Evolutionary conservation across 2,888 invertebrate genomes (phyloP), one percentile per base, ranked within the genome.

Genomic region (Lasioglossum malachurum): DNA sequence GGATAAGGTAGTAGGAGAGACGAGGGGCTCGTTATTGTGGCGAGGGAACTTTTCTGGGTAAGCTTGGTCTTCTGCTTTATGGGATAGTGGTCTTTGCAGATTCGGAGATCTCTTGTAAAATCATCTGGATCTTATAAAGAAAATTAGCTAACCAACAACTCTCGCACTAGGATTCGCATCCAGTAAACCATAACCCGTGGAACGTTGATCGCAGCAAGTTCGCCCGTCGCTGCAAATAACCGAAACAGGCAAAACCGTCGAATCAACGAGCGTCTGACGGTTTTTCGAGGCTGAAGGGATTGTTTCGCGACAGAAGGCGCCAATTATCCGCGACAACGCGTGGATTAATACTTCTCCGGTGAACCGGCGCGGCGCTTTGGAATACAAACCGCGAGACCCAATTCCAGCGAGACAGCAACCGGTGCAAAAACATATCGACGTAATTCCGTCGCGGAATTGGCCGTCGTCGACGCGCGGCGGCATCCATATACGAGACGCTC

Each of bases 381-480:
- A 46, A 72, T 44, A 72, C 27, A 7, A 44, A 44, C 72, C 72
- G 27, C 72, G 44, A n/a, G 41, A 72, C n/a, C 41, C 60, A 60
- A 60, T n/a, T 19, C 31, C 72, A 16, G 8, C 16, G 5, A 4
- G 46, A 19, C 19, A 23, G 14, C 46, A 14, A 44, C n/a, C 49
- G 14, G 35, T 2, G 67, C 38, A 35, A 75, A 75, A 75, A 64
- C 35, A 8, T 10, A n/a, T 23, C 64, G 69, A 69, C 49, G 77
- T 67, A 38, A 69, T 49, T 77, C 31, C 64, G 44, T 69, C 49
- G 49, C n/a, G 35, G 27, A 23, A 49, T 49, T 38, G n/a, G 38
- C n/a, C 69, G n/a, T 23, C 53, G 74, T 35, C 27, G 49, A 49
- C 49, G 73, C 49, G 49, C 72, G 10, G 16, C 31, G n/a, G 0